These are phyloP conservation scores for Microcebus tavaratra DNA, from an alignment of 2,113 vertebrate genomes.

Conservation along the genomic window DNA sequence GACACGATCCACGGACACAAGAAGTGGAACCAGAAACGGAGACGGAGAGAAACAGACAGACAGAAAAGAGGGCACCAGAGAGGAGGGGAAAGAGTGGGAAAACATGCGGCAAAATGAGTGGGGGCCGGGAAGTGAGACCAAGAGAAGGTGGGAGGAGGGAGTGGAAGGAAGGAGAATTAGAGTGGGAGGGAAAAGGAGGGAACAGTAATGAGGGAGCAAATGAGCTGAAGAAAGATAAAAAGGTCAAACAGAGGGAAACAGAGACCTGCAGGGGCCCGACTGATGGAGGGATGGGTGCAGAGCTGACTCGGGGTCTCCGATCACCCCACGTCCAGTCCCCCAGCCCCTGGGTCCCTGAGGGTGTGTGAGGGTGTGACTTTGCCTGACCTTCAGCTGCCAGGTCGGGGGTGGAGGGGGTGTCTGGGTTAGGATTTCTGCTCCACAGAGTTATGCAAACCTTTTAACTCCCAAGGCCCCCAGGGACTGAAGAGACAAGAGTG, in stretches of 20 bases:
- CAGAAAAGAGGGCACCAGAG: neutral
- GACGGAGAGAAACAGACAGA: neutral
- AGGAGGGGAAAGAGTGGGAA: neutral
- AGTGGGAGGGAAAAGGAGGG: neutral
- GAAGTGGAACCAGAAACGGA: neutral
- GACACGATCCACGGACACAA: neutral
- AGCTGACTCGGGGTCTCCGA: neutral
- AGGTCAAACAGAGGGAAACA: neutral
- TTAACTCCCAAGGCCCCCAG: conserved; percentile 60
- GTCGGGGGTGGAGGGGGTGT: neutral
- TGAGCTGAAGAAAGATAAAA: neutral
- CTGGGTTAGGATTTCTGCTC: conserved; percentile 66
- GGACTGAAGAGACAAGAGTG: neutral
- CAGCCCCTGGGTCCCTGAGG: neutral
- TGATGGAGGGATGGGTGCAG: neutral
- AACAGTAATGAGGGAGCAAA: neutral
- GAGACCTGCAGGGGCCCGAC: neutral
- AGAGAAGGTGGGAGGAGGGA: neutral
- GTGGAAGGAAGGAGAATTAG: neutral
- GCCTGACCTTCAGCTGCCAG: neutral
- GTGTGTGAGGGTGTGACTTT: neutral
- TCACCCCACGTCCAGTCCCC: no score
- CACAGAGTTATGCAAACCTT: conserved; percentile 51
- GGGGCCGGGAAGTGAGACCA: neutral
- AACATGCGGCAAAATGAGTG: no score